Conservation (phyloP, 2,113 vertebrate species). For the Indicator indicator region DNA sequence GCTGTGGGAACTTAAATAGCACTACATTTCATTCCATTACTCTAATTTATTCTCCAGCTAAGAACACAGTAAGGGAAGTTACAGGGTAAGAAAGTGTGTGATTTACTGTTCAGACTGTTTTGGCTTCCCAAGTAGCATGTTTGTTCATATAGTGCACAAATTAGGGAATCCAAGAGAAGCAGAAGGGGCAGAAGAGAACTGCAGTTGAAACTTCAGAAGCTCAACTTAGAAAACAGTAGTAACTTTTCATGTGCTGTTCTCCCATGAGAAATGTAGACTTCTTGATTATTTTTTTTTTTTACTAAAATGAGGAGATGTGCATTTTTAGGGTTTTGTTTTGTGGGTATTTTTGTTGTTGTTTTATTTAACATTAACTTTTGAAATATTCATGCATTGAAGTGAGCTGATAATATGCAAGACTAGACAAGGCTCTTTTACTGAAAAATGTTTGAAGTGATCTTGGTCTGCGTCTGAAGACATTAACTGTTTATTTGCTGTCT, state of each 20-base stretch:
- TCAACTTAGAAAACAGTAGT: background rate
- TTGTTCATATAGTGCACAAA: background rate
- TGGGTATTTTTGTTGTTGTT: background rate
- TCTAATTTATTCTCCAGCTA: background rate
- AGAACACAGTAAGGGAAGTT: background rate
- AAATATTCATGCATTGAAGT: background rate
- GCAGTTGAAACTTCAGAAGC: background rate
- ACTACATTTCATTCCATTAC: background rate
- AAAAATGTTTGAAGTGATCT: background rate
- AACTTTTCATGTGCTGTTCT: background rate
- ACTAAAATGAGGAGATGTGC: background rate
- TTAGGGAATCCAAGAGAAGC: background rate
- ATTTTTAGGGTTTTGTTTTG: background rate
- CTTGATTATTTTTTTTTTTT: background rate
- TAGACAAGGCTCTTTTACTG: background rate
- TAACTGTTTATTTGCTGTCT: background rate
- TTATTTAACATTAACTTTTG: background rate
- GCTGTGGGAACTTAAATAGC: background rate
- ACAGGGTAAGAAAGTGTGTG: background rate
- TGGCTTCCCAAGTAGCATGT: background rate
- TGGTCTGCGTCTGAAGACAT: background rate
- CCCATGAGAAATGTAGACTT: background rate
- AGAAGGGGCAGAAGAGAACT: background rate
- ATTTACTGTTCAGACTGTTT: background rate
- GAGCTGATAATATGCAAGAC: background rate